A percentile compares a stretch with the other conserved stretches of the same genome.
phyloP scores from a whole-genome alignment of 1,140 invertebrate genomes.

The Bombus consobrinus region DNA sequence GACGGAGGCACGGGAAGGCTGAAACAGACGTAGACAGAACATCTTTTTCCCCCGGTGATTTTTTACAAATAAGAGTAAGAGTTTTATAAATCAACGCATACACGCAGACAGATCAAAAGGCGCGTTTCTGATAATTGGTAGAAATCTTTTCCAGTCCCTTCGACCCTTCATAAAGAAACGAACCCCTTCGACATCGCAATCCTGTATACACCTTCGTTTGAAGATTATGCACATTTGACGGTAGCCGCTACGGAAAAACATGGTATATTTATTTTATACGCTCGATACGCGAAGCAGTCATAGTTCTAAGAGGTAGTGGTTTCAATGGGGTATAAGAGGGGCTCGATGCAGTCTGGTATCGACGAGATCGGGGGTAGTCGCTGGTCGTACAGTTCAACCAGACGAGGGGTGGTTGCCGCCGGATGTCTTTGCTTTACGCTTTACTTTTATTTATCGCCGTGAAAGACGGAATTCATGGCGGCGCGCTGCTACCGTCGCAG shows the following conservation, averaged over 20 bases:
- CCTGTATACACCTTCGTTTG: constrained; percentile 70
- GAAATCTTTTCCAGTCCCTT: constrained; percentile 74
- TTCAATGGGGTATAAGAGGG: constrained; percentile 39
- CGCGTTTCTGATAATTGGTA: constrained; percentile 81
- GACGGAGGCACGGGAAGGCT: too few relatives aligned
- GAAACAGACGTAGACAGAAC: background rate
- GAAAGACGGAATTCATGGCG: constrained; percentile 59
- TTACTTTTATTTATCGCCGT: constrained; percentile 73
- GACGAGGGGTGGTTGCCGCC: constrained; percentile 12
- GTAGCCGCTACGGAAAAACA: constrained; percentile 67
- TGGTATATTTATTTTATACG: constrained; percentile 77
- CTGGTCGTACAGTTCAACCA: constrained; percentile 34
- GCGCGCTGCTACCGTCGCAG: background rate
- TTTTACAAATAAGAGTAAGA: constrained; percentile 75
- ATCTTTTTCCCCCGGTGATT: background rate
- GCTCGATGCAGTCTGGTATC: constrained; percentile 51
- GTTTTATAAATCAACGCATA: constrained; percentile 79
- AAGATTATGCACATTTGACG: constrained; percentile 75
- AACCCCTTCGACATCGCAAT: constrained; percentile 5
- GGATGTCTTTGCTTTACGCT: constrained; percentile 69
- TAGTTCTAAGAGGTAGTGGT: constrained; percentile 29
- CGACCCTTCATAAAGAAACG: constrained; percentile 27
- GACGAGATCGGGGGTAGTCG: constrained; percentile 61
- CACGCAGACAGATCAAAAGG: constrained; percentile 79
- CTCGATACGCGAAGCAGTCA: constrained; percentile 53